Base-by-base conservation (phyloP, 1,140 invertebrate genomes). In the Drosophila nikananu region DNA sequence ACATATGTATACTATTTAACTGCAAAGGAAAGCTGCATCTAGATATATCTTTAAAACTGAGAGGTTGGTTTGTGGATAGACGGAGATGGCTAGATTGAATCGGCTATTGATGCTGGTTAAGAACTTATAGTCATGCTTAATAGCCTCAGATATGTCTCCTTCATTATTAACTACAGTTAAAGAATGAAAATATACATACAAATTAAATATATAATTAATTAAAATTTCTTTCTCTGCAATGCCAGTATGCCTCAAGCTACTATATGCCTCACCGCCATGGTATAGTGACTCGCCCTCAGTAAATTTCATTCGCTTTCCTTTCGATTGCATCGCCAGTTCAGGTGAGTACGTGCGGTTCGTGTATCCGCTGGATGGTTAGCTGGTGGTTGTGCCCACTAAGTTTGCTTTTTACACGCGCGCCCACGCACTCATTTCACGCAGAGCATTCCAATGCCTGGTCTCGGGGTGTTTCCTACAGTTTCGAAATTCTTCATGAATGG, bases 261-360 rank as follows among this genome's bases (percentile, higher is more conserved):
- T 13, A 23, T 55, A 23, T 60, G 25, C 27, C 57, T 17, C 13
- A 37, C 17, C 7, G 7, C 7, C 1, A 15, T 23, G 17, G 51
- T 35, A 21, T 9, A 54, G 12, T 35, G 51, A 21, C 55, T 27
- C 25, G 7, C 58, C 15, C 46, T 30, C 19, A 48, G 35, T 55
- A 66, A 42, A 78, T 81, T 81, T 86, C 59, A 46, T 39, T 59
- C 62, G 35, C n/a, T 19, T 63, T 68, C n/a, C 67, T 49, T 55
- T 72, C 64, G 48, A 42, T 81, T 84, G 64, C 82, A 73, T 84
- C 25, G 9, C 5, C 21, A 5, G n/a, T 8, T 42, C 54, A 55
- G 52, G 52, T 39, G 42, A 15, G 35, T 32, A 32, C 41, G 19
- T 12, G 25, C 3, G 72, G 72, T 54, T 75, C 0, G 49, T 17